Base-by-base conservation (phyloP, 2,888 invertebrate species). In the Drosophila formosana region DNA sequence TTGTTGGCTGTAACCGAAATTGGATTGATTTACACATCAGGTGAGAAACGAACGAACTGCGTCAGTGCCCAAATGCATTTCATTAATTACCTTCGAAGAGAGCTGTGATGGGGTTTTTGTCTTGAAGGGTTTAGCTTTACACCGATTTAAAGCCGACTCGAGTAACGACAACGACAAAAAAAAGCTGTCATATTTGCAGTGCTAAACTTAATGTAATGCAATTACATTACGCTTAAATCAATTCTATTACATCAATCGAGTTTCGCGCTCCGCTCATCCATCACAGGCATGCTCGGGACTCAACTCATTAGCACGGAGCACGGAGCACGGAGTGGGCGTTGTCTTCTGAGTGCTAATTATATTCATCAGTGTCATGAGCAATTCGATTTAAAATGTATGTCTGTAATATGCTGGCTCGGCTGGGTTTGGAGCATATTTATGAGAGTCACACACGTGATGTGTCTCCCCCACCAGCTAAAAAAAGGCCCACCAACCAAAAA, bases 1-100 rank as follows among this genome's bases (percentile, higher is more conserved):
- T 13, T 52, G 57, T 72, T 53, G 50, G 57, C 64, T 66, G 66
- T 77, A 64, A 58, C 71, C 71, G 66, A 81, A 88, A 84, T 73
- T 77, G 76, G 89, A 86, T 90, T 90, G 90, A 91, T 91, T 90
- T 88, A 82, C 90, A 90, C 89, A 80, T 82, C 77, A 86, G 88
- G 86, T 84, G 90, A 78, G 81, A 80, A 50, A 57, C 23, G 63
- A 79, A 80, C 72, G 66, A 75, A 69, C 34, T 68, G 55, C 72
- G 41, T 32, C 65, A 71, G 57, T 47, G 63, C 50, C 55, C 68
- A 74, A 68, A 78, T 79, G 79, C 86, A 80, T 64, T 89, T 72
- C 67, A 72, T 72, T 88, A 75, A 81, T 89, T 72, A 71, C 43
- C 58, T 62, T 32, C 37, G 46, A 34, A 11, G 34, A 23, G 43